Base-by-base conservation (phyloP, 1,140 invertebrate genomes). In the Leptopilina clavipes region DNA sequence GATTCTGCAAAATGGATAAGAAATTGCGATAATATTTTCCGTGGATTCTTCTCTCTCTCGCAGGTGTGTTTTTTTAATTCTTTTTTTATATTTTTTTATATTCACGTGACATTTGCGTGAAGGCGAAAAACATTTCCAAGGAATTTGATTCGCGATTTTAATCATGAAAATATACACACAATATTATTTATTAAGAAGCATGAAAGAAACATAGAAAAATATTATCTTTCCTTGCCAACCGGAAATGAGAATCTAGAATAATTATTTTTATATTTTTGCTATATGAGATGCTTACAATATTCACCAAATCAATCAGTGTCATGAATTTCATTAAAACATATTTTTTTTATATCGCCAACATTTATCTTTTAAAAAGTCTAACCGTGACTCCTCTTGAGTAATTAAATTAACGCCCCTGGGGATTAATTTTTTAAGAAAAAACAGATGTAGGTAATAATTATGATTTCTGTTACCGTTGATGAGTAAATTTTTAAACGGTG, bases 311-410 rank as follows among this genome's bases (percentile, higher is more conserved):
- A 65, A 65, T 65, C 59, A 65, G 25, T 31, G 59, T 65, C 59
- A 65, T 65, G 59, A 65, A 65, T 65, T 65, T 14, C 59, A 65
- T 65, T 65, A 65, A 65, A 31, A 59, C 19, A 59, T 14, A 31
- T 31, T 65, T 52, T 14, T 65, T 31, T 65, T 40, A 65, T 65
- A 65, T 65, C 59, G 59, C 12, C 14, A n/a, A 37, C 19, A 7
- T 22, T 65, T 31, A 65, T 65, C 59, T 37, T 8, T 40, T n/a
- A n/a, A 25, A 65, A 65, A 65, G 59, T 65, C 19, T 65, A 37
- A 31, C 22, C 56, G 56, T 31, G 25, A 31, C 11, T 2, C 25
- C 31, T 11, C 11, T 31, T 65, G 22, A 31, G 56, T 65, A 31
- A 31, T 65, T 65, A 31, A 65, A 65, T 31, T 65, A 65, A 65